Conservation (phyloP, 2,888 invertebrate species). For the Autographa gamma region DNA sequence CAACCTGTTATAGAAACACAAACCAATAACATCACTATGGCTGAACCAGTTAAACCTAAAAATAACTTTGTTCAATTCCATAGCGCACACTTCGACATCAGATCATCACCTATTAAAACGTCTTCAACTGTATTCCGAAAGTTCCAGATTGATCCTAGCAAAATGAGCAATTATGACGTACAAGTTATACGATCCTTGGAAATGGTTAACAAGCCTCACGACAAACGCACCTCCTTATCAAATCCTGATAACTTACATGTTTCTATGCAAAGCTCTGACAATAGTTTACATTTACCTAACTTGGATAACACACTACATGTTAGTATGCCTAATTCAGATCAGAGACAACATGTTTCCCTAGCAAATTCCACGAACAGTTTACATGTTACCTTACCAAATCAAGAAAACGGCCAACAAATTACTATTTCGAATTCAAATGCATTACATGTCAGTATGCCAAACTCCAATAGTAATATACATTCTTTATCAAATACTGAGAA, state of each 20-base stretch:
- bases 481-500: slow-evolving; percentile 18
- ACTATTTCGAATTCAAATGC: not conserved
- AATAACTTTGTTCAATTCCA: slow-evolving; percentile 75
- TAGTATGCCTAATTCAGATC: not conserved
- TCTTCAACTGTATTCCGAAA: slow-evolving; percentile 80
- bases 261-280: not conserved
- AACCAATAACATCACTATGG: slow-evolving; percentile 28
- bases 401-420: not conserved
- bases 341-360: not conserved
- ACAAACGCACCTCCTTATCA: slow-evolving; percentile 22
- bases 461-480: slow-evolving; percentile 25
- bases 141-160: slow-evolving; percentile 82
- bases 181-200: slow-evolving; percentile 76
- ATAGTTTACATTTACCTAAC: slow-evolving; percentile 8
- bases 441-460: slow-evolving; percentile 23
- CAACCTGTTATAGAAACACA: slow-evolving; percentile 23
- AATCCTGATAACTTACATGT: slow-evolving; percentile 22
- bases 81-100: slow-evolving; percentile 83
- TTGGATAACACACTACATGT: not conserved
- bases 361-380: not conserved
- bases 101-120: slow-evolving; percentile 84
- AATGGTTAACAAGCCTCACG: slow-evolving; percentile 57
- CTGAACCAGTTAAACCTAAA: slow-evolving; percentile 61
- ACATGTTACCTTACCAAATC: slow-evolving; percentile 3
- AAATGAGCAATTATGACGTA: slow-evolving; percentile 77